Base-by-base conservation (phyloP, 2,113 vertebrate species). In the Oxygymnocypris stewartii region DNA sequence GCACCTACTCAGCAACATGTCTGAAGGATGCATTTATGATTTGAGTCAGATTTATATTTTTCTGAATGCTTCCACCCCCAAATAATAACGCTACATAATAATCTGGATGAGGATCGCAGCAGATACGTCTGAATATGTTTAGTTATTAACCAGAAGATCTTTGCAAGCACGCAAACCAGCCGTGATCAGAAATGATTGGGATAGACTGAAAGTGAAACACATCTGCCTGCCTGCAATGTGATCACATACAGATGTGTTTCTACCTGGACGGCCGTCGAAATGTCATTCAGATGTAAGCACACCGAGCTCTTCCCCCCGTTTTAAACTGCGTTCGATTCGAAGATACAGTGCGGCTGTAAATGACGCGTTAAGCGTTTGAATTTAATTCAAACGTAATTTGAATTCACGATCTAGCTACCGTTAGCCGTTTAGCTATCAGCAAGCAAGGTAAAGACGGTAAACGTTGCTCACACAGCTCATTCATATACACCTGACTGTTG, bases 201-300 rank as follows among this genome's bases (percentile, higher is more conserved):
- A 16, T 12, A 57, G 59, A 87, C 84, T 85, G 77, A 63, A 89
- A 69, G 6, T 69, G 61, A 23, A 69, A 13, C 37, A n/a, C 37
- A 86, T 86, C 88, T 71, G 79, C 87, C 87, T 89, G 87, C 87
- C 87, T 92, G 67, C 84, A 84, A 23, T 88, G 90, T 94, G 92
- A 94, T 94, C 91, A 92, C 92, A 94, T 93, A 93, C 95, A 95
- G 94, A 95, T 95, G 94, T 94, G 89, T 86, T 59, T 86, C 83
- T 85, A 83, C 75, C 65, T 37, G 77, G 47, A 49, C 18, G 31
- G 31, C 44, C 59, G 35, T 71, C 75, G 18, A 79, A 71, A 37
- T 57, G 23, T 67, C 71, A 87, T 42, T 82, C 20, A 67, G 31
- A 42, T 13, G 81, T 61, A 71, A 44, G 63, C 54, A 69, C 44